These are phyloP conservation scores for Noctua pronuba DNA, from an alignment of 2,888 invertebrate genomes.

Conservation along the genomic window DNA sequence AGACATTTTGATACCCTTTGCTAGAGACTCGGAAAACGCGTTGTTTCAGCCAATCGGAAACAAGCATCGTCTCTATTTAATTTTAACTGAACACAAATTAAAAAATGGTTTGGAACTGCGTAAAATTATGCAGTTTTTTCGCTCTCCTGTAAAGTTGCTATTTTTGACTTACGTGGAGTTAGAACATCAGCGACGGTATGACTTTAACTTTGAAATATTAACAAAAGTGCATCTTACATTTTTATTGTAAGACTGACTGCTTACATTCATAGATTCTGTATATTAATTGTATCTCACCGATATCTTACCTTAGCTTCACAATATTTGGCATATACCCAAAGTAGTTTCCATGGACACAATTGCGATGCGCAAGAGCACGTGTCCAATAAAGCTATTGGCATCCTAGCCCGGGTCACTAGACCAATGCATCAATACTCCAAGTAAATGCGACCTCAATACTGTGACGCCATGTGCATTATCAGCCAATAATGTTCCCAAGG, in stretches of 20 bases:
- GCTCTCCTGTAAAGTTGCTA: too few relatives aligned
- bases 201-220: neutral
- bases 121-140: too few relatives aligned
- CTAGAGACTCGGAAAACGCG: too few relatives aligned
- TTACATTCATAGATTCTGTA: neutral
- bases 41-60: too few relatives aligned
- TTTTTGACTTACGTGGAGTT: too few relatives aligned
- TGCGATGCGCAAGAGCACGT: conserved; percentile 6
- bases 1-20: too few relatives aligned
- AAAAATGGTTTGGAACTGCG: too few relatives aligned
- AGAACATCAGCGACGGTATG: too few relatives aligned
- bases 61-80: too few relatives aligned
- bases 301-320: neutral
- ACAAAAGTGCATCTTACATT: neutral
- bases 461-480: neutral
- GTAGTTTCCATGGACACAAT: neutral
- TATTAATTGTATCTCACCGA: neutral
- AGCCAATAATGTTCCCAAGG: neutral
- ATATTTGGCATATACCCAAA: conserved; percentile 8
- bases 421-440: neutral
- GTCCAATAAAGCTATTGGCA: conserved; percentile 12
- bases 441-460: neutral
- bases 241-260: neutral
- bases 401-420: neutral
- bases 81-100: too few relatives aligned